Percentiles rank a stretch among this genome's conserved stretches.
These are phyloP conservation scores for Alca torda DNA, from an alignment of 2,797 vertebrate species.

Conservation along the genomic window DNA sequence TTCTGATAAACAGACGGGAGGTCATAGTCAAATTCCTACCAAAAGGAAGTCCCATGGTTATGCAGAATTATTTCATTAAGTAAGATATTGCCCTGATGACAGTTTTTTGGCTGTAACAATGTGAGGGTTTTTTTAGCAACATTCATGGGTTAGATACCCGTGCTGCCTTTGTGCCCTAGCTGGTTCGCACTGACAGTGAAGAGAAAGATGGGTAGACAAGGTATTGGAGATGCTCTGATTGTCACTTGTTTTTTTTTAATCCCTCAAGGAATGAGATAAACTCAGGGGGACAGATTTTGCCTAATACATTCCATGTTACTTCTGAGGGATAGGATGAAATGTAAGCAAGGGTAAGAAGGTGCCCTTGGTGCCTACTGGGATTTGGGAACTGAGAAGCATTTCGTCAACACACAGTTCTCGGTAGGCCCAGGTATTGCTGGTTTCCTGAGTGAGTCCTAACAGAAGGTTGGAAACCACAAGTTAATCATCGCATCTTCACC, in stretches of 20 bases:
- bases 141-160: neutral
- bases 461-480: neutral
- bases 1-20: neutral
- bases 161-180: neutral
- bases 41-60: accelerated
- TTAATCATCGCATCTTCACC: neutral
- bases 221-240: neutral
- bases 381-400: neutral
- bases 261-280: neutral
- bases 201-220: neutral
- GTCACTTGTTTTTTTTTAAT: neutral
- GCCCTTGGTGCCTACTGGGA: neutral
- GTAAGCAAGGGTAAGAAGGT: neutral
- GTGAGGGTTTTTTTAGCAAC: neutral
- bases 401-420: accelerated
- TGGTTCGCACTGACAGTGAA: neutral
- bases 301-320: neutral
- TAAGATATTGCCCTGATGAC: neutral
- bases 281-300: neutral
- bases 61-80: neutral
- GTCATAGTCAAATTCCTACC: neutral
- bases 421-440: neutral
- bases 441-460: neutral
- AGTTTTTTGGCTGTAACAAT: neutral
- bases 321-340: neutral